Conservation (phyloP, 2,888 invertebrate species). For the Trileptium ribeirensis region DNA sequence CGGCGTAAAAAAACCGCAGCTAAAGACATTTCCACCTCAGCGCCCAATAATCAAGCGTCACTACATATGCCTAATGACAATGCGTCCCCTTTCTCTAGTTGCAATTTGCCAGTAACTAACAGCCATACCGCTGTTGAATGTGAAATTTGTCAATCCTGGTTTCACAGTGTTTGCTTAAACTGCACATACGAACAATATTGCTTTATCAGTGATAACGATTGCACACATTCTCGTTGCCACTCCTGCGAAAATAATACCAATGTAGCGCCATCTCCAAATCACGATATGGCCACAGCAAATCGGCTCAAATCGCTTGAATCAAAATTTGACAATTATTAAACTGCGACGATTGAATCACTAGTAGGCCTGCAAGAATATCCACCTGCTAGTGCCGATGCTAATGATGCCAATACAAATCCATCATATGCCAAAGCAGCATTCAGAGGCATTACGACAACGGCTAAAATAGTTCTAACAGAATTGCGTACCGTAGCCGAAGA, state of each 20-base stretch:
- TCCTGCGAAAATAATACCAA: not conserved
- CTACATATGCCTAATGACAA: too few relatives aligned
- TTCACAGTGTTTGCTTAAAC: not conserved
- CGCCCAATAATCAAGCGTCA: too few relatives aligned
- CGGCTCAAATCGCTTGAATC: not conserved
- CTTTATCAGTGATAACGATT: not conserved
- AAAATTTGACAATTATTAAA: not conserved
- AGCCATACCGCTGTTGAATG: not conserved
- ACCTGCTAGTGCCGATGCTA: slow-evolving; percentile 73
- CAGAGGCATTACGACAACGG: slow-evolving; percentile 94
- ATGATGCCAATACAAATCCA: slow-evolving; percentile 91
- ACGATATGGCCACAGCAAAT: not conserved
- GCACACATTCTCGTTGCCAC: not conserved
- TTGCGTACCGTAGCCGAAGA: not conserved
- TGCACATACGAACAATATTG: not conserved
- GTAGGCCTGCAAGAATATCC: too few relatives aligned
- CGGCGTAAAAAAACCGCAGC: too few relatives aligned
- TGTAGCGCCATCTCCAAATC: not conserved
- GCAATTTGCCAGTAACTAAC: not conserved
- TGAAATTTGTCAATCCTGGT: not conserved
- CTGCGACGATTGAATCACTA: not conserved
- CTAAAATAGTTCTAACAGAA: slow-evolving; percentile 69
- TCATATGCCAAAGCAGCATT: slow-evolving; percentile 98
- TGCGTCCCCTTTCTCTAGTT: too few relatives aligned
- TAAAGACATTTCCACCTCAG: too few relatives aligned